phyloP scores from a whole-genome alignment of 30 jellyfish, hydroid and myxozoan species.

The Hydractinia symbiolongicarpus region DNA sequence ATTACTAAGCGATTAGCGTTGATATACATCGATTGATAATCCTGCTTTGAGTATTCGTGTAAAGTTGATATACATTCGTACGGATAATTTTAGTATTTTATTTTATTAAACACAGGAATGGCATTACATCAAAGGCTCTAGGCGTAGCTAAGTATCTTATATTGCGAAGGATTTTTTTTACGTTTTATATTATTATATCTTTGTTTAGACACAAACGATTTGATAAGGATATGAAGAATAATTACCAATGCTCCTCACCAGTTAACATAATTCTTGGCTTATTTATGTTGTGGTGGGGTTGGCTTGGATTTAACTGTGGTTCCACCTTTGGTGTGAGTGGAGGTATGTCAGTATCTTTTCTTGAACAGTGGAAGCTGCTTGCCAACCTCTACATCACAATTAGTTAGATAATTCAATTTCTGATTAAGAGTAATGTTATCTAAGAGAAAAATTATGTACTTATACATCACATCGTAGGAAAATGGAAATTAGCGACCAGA shows the following conservation, averaged over 20 bases:
- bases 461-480: slow-evolving; percentile 1
- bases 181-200: not conserved
- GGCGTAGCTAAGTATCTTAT: not conserved
- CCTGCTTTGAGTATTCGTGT: no score
- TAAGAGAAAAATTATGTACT: no score
- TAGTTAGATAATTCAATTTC: no score
- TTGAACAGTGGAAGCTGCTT: no score
- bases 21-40: not conserved
- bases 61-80: not conserved
- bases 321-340: slow-evolving; percentile 87
- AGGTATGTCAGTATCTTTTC: slow-evolving; percentile 29
- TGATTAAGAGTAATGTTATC: no score
- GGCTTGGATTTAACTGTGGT: slow-evolving; percentile 95
- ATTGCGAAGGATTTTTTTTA: not conserved
- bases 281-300: slow-evolving; percentile 97
- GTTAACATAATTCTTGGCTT: slow-evolving; percentile 78
- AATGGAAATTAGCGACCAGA: slow-evolving; percentile 35
- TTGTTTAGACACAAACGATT: not conserved
- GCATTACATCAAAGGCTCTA: no score
- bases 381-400: no score
- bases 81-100: no score
- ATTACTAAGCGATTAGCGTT: not conserved
- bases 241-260: slow-evolving; percentile 44
- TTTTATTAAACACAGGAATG: no score
- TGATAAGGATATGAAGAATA: not conserved